These are phyloP conservation scores for Sander lucioperca DNA, from an alignment of 2,113 vertebrate species.

Conservation along the genomic window DNA sequence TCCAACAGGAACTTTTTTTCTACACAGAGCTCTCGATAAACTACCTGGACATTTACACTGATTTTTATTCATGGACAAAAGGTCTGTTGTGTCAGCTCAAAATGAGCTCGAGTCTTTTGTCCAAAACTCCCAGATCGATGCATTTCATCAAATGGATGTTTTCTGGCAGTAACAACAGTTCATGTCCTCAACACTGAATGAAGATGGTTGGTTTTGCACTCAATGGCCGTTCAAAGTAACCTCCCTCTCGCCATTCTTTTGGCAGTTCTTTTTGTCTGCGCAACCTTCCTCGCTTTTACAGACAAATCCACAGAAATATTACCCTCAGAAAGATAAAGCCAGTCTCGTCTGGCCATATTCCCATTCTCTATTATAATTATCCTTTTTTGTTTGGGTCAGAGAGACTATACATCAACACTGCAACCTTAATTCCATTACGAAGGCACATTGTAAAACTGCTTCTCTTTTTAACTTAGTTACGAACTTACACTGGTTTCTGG, in stretches of 20 bases:
- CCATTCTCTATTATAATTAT: constrained; percentile 69
- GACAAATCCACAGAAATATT: constrained; percentile 52
- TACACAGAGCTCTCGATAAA: neutral
- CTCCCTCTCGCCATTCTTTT: constrained; percentile 20
- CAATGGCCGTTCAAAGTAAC: neutral
- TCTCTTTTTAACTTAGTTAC: neutral
- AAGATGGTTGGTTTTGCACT: neutral
- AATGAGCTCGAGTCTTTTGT: constrained; percentile 24
- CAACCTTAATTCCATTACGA: constrained; percentile 36
- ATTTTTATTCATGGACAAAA: constrained; percentile 51
- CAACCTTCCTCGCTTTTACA: constrained; percentile 62
- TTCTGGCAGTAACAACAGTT: constrained; percentile 34
- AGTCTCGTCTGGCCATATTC: constrained; percentile 46
- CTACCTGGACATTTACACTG: constrained; percentile 5
- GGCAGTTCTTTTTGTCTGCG: constrained; percentile 23
- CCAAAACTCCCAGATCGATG: constrained; percentile 48
- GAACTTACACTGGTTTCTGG: neutral
- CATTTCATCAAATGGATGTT: constrained; percentile 39
- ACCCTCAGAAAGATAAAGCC: constrained; percentile 54
- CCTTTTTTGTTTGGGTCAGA: constrained; percentile 57
- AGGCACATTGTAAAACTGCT: constrained; percentile 23
- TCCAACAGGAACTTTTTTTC: constrained; percentile 24
- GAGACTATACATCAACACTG: constrained; percentile 35
- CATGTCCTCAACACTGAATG: constrained; percentile 23
- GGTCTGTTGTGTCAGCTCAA: constrained; percentile 11